These are phyloP conservation scores for Nycticebus coucang DNA, from an alignment of 2,113 vertebrate genomes.

Conservation along the genomic window DNA sequence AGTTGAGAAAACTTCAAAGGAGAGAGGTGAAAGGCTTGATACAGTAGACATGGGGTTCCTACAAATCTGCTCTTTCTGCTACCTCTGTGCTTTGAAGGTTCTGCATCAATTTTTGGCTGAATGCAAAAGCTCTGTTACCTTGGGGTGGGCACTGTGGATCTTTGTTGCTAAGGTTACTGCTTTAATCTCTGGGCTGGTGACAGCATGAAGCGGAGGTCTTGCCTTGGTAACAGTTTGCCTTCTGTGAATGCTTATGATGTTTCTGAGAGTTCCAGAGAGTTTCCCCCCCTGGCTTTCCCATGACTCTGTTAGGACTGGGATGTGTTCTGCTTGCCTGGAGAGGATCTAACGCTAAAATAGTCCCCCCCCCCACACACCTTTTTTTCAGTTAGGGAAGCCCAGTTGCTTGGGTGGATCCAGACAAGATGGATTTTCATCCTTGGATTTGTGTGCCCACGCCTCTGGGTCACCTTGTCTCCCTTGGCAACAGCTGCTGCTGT, in stretches of 20 bases:
- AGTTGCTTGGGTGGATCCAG: conserved; percentile 47
- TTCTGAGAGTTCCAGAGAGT: not conserved
- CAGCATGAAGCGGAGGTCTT: not conserved
- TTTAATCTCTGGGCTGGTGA: not conserved
- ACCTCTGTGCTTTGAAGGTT: not conserved
- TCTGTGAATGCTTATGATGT: too few relatives aligned
- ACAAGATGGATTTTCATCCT: conserved; percentile 65
- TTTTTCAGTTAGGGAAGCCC: conserved; percentile 16
- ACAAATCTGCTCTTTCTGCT: not conserved
- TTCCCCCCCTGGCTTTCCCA: not conserved
- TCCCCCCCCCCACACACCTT: not conserved
- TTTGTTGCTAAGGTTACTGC: not conserved
- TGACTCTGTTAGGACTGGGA: not conserved
- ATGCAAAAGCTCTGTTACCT: not conserved
- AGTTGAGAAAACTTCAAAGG: not conserved
- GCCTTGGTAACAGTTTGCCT: not conserved
- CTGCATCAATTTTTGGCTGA: not conserved
- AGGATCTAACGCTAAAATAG: not conserved
- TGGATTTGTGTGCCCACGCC: conserved; percentile 61
- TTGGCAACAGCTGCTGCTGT: conserved; percentile 65
- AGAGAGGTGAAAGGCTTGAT: not conserved
- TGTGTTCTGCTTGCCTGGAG: not conserved
- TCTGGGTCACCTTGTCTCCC: conserved; percentile 66
- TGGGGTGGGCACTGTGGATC: not conserved
- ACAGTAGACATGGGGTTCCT: not conserved